Base-by-base conservation (phyloP, 2,797 vertebrate genomes). In the Otolemur crassicaudatus region DNA sequence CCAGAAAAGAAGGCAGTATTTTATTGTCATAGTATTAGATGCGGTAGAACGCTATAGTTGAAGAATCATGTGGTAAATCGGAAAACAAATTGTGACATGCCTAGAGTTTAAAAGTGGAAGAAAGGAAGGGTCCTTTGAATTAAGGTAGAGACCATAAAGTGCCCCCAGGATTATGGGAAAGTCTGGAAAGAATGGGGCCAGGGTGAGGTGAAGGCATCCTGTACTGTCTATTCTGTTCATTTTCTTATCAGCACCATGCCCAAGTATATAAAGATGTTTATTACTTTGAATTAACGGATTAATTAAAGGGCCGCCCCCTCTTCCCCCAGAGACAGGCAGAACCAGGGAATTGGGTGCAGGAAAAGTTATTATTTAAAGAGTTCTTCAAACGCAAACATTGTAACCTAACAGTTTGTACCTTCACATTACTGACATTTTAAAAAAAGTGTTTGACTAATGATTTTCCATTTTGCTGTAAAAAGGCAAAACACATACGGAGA, bases 21-120 rank as follows among this genome's bases (percentile, higher is more conserved):
- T 91, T 27, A 81, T 72, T 61, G 56, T 86, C 19, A 34, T 61
- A 63, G 9, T 63, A 65, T 80, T 95, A 89, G 37, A 79, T n/a
- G 2, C n/a, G 8, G 82, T 60, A 83, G n/a, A 94, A 88, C 91
- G 49, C 31, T 70, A 73, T 8, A 81, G 16, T 34, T 84, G 25
- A 95, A 83, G 67, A 63, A 87, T 60, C 56, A 16, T 23, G 81
- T 25, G 76, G 34, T 60, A 67, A 89, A 69, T 87, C 20, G 95
- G 82, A 90, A 79, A 91, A 82, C 43, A 43, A 82, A 92, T 5
- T 34, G n/a, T 53, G 43, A 82, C 25, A 22, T 58, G 86, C 19
- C 27, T 83, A 34, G 37, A 25, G 72, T 85, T 49, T 93, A 91
- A 85, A 80, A 20, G 6, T 17, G 12, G 90, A 67, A 60, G 23